Percentiles rank a stretch among this genome's conserved stretches.
Evolutionary conservation across 2,888 invertebrate genomes (phyloP).

Genomic region (Xiphydria camelus): DNA sequence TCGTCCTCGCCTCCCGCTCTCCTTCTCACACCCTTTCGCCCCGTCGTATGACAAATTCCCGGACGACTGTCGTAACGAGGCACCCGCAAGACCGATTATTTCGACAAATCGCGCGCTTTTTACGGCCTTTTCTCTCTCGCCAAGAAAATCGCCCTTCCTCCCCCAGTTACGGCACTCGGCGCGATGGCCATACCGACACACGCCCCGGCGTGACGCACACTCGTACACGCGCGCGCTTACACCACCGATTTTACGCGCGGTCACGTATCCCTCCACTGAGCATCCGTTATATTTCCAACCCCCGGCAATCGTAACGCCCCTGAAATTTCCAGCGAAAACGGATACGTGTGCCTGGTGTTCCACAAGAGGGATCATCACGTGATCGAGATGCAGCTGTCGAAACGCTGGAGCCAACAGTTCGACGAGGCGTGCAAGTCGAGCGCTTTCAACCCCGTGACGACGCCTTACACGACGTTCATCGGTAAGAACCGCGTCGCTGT

Average conservation of each 20-base stretch:
- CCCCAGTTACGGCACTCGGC: too few relatives aligned
- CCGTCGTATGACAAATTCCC: not conserved
- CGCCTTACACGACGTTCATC: conserved; percentile 68
- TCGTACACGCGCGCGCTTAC: too few relatives aligned
- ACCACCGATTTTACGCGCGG: too few relatives aligned
- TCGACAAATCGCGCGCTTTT: not conserved
- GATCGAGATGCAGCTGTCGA: conserved; percentile 72
- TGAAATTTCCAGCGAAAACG: conserved; percentile 68
- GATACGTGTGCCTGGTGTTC: conserved; percentile 76
- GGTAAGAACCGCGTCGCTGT: too few relatives aligned
- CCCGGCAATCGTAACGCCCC: too few relatives aligned
- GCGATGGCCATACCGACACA: too few relatives aligned
- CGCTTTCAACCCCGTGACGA: conserved; percentile 59
- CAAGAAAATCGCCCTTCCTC: too few relatives aligned
- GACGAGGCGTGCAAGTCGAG: conserved; percentile 67
- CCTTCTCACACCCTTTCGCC: not conserved
- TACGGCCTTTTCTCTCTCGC: too few relatives aligned
- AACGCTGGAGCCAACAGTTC: conserved; percentile 56
- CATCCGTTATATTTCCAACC: too few relatives aligned
- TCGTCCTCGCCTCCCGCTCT: not conserved
- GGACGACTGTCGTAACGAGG: not conserved
- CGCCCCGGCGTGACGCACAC: too few relatives aligned
- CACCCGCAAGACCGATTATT: conserved; percentile 1
- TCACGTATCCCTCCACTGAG: too few relatives aligned
- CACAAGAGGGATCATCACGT: conserved; percentile 71